These are phyloP conservation scores for Melanotaenia pygmaea DNA, from an alignment of 2,797 vertebrate species.

Conservation along the genomic window DNA sequence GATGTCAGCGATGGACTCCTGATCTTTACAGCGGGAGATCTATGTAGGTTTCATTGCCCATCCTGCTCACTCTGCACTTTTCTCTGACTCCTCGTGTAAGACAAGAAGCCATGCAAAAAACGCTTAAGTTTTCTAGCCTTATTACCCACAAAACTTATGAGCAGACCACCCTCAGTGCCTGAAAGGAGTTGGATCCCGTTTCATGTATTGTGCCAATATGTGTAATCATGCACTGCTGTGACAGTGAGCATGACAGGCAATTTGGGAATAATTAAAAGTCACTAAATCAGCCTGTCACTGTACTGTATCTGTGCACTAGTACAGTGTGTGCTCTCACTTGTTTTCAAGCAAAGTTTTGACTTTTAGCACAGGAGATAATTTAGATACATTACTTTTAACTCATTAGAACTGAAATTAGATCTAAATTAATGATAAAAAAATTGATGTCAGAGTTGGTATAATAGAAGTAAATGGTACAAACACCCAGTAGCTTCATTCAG, in stretches of 20 bases:
- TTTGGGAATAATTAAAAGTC: slow-evolving; percentile 70
- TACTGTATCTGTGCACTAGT: background rate
- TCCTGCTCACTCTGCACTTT: slow-evolving; percentile 51
- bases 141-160: slow-evolving; percentile 9
- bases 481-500: slow-evolving; percentile 31
- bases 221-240: slow-evolving; percentile 57
- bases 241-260: slow-evolving; percentile 52
- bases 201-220: slow-evolving; percentile 39
- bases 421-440: slow-evolving; percentile 69
- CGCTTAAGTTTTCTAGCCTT: background rate
- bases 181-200: slow-evolving; percentile 33
- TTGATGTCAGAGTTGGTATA: slow-evolving; percentile 59
- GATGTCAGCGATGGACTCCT: slow-evolving; percentile 44
- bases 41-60: slow-evolving; percentile 30
- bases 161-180: slow-evolving; percentile 6
- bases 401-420: slow-evolving; percentile 71
- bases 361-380: slow-evolving; percentile 50
- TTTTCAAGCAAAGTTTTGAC: slow-evolving; percentile 27
- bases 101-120: slow-evolving; percentile 29
- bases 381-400: slow-evolving; percentile 67
- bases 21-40: slow-evolving; percentile 40
- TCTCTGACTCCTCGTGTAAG: background rate
- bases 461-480: slow-evolving; percentile 52
- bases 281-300: slow-evolving; percentile 61
- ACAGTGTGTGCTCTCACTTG: slow-evolving; percentile 15